Conservation (phyloP, 2,797 vertebrate species). For the Lates japonicus region DNA sequence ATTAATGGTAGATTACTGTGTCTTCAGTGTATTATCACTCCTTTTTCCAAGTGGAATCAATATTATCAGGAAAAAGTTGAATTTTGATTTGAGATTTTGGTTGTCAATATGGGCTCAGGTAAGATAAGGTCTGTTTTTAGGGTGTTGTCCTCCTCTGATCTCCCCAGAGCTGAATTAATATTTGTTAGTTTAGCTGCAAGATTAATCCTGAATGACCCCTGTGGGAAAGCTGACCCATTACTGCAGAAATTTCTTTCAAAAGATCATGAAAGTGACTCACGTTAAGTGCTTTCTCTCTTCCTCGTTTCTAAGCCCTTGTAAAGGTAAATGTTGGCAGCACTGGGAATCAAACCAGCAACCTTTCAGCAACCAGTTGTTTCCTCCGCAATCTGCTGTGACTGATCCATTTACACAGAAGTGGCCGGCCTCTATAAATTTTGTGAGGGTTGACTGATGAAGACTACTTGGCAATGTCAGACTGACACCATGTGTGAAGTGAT, state of each 20-base stretch:
- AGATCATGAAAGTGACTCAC: background rate
- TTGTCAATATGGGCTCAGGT: background rate
- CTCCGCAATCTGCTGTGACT: background rate
- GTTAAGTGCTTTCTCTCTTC: background rate
- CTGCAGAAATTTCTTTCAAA: background rate
- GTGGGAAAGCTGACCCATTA: slow-evolving; percentile 9
- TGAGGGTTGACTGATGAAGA: slow-evolving; percentile 29
- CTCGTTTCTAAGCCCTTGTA: background rate
- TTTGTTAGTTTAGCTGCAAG: background rate
- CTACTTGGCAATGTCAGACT: slow-evolving; percentile 1
- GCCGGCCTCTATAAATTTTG: slow-evolving; percentile 24
- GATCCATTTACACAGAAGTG: slow-evolving; percentile 15
- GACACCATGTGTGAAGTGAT: slow-evolving; percentile 25
- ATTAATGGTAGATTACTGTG: background rate
- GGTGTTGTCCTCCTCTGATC: background rate
- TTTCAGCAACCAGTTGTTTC: slow-evolving; percentile 1
- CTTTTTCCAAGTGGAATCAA: background rate
- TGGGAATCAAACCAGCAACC: slow-evolving; percentile 20
- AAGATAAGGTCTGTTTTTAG: background rate
- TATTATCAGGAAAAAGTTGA: background rate
- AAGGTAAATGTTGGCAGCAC: background rate
- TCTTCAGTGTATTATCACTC: background rate
- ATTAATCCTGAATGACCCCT: background rate
- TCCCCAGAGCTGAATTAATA: slow-evolving; percentile 7
- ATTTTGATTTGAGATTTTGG: background rate